Percentiles rank a stretch among this genome's conserved stretches.
Conservation (phyloP, 1,140 invertebrate genomes). For the Drosophila equinoxialis region DNA sequence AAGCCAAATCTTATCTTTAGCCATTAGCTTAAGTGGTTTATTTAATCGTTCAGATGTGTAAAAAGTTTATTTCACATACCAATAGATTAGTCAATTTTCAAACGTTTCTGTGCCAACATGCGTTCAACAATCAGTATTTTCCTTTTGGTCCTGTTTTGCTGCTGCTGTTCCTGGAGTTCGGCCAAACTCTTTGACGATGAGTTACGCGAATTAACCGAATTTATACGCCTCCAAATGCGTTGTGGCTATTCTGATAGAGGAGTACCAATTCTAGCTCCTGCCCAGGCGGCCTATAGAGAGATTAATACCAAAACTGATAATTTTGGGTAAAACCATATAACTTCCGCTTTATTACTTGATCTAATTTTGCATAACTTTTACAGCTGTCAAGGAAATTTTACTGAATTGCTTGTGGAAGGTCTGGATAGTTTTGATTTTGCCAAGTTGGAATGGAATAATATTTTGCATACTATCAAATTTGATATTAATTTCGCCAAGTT, state of each 20-base stretch:
- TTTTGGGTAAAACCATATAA: constrained; percentile 36
- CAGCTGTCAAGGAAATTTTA: constrained; percentile 66
- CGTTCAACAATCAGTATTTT: constrained; percentile 41
- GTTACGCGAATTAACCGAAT: constrained; percentile 71
- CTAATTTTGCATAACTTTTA: background rate
- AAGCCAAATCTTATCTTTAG: constrained; percentile 18
- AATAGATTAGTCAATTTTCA: background rate
- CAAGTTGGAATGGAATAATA: constrained; percentile 62
- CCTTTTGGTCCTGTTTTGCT: constrained; percentile 23
- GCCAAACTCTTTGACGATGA: constrained; percentile 69
- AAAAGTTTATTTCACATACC: background rate
- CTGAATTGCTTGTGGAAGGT: constrained; percentile 55
- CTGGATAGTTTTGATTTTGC: constrained; percentile 69
- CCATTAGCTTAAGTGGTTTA: constrained; percentile 11
- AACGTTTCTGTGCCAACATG: constrained; percentile 47
- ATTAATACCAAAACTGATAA: constrained; percentile 25
- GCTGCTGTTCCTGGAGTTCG: constrained; percentile 40
- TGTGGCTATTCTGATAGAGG: constrained; percentile 67
- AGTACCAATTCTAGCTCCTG: constrained; percentile 68
- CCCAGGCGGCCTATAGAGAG: constrained; percentile 43
- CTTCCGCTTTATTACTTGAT: background rate
- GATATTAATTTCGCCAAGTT: constrained; percentile 65
- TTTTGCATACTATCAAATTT: constrained; percentile 65
- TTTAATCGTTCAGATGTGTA: constrained; percentile 1
- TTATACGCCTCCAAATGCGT: constrained; percentile 72